Percentiles rank a stretch among this genome's conserved stretches.
These are phyloP conservation scores for Catharus minimus DNA, from an alignment of 2,113 vertebrate genomes.

Conservation along the genomic window DNA sequence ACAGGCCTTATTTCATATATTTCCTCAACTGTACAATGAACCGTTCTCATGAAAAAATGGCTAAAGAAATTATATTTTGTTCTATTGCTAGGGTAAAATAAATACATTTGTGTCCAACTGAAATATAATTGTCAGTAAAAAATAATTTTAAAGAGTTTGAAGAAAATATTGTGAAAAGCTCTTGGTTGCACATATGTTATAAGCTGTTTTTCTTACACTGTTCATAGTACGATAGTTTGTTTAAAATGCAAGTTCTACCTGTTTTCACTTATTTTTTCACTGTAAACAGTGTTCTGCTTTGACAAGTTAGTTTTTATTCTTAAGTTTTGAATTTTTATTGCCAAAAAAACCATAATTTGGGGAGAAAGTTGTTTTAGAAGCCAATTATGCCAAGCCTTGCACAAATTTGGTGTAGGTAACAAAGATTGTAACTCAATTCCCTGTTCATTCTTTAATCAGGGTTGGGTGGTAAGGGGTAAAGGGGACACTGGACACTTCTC, in stretches of 20 bases:
- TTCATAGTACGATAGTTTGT: slow-evolving; percentile 81
- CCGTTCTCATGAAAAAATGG: slow-evolving; percentile 93
- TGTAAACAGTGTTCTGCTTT: slow-evolving; percentile 79
- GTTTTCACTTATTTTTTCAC: slow-evolving; percentile 85
- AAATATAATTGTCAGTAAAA: slow-evolving; percentile 92
- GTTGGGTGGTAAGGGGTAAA: slow-evolving; percentile 42
- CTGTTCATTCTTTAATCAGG: slow-evolving; percentile 79
- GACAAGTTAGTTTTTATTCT: slow-evolving; percentile 74
- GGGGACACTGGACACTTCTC: slow-evolving; percentile 78
- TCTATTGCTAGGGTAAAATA: slow-evolving; percentile 99
- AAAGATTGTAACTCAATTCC: slow-evolving; percentile 71
- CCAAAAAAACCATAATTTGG: slow-evolving; percentile 69
- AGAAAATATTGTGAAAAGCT: slow-evolving; percentile 93
- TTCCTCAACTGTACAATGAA: slow-evolving; percentile 98
- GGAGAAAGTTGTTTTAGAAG: slow-evolving; percentile 64
- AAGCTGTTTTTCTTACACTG: slow-evolving; percentile 87
- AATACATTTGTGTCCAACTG: slow-evolving; percentile 88
- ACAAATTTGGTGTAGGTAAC: slow-evolving; percentile 74
- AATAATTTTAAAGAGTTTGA: slow-evolving; percentile 90
- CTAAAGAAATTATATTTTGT: slow-evolving; percentile 99
- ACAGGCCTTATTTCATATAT: slow-evolving; percentile 98
- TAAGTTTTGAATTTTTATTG: slow-evolving; percentile 75
- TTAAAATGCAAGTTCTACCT: slow-evolving; percentile 80
- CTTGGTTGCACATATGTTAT: slow-evolving; percentile 91
- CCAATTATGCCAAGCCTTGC: slow-evolving; percentile 78